A percentile compares a stretch with the other conserved stretches of the same genome.
Conservation (phyloP, 2,888 invertebrate genomes). For the Netelia inedita region DNA sequence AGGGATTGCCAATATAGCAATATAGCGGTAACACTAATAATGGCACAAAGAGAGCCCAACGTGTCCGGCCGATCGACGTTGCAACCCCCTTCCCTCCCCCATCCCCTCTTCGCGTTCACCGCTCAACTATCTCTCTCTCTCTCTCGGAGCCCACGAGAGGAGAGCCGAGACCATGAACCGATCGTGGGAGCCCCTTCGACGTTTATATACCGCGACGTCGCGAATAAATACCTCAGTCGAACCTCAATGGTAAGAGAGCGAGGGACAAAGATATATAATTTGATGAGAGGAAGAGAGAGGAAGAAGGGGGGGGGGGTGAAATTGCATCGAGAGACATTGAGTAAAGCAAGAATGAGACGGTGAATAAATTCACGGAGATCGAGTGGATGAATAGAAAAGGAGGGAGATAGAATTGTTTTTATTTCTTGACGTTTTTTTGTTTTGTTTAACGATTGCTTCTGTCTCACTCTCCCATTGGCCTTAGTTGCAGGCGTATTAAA, state of each 20-base stretch:
- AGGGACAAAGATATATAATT: conserved; percentile 43
- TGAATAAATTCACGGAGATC: conserved; percentile 41
- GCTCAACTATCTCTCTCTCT: conserved; percentile 9
- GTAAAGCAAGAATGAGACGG: conserved; percentile 59
- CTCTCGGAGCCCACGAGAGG: conserved; percentile 38
- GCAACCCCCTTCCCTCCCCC: not conserved
- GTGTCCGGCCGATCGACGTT: conserved; percentile 63
- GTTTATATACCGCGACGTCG: conserved; percentile 62
- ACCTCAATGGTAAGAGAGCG: conserved; percentile 61
- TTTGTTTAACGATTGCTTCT: conserved; percentile 38
- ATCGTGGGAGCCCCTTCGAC: conserved; percentile 80
- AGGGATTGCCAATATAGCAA: conserved; percentile 57
- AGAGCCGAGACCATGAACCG: conserved; percentile 79
- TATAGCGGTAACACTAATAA: conserved; percentile 53
- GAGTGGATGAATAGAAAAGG: conserved; percentile 27
- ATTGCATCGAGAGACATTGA: conserved; percentile 60
- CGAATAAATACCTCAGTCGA: conserved; percentile 70
- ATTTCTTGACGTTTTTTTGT: conserved; percentile 18
- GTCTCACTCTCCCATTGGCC: conserved; percentile 31
- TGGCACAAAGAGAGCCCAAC: conserved; percentile 61
- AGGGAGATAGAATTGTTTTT: conserved; percentile 43
- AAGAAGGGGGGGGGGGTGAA: not conserved
- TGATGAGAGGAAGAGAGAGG: not conserved
- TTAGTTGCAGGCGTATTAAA: not conserved
- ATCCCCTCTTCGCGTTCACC: conserved; percentile 5